phyloP scores from a whole-genome alignment of 92 coral and sea anemone genomes.

The Actinostola sp. region DNA sequence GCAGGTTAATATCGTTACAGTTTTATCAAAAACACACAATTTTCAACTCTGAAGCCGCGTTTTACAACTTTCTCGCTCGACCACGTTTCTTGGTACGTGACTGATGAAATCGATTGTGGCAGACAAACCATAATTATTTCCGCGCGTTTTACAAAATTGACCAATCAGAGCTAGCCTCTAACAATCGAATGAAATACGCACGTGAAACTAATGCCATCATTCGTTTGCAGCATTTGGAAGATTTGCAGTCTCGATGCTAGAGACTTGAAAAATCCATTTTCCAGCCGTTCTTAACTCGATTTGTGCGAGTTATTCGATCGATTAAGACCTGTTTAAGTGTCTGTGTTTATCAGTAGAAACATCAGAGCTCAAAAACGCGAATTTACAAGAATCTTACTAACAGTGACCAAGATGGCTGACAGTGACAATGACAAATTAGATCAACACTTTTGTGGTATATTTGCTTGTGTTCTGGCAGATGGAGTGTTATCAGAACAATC shows the following conservation, averaged over 20 bases:
- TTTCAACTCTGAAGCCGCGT: too few species aligned
- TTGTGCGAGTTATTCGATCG: too few species aligned
- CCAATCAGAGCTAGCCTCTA: neutral
- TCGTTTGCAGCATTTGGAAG: neutral
- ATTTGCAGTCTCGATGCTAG: neutral
- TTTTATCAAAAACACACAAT: too few species aligned
- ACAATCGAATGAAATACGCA: neutral
- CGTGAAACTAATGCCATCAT: neutral
- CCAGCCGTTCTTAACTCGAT: too few species aligned
- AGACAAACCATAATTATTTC: neutral
- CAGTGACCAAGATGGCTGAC: conserved; percentile 22
- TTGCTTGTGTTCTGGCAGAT: conserved; percentile 89
- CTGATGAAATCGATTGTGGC: too few species aligned
- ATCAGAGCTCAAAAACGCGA: too few species aligned
- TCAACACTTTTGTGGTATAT: conserved; percentile 88
- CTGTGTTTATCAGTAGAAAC: too few species aligned
- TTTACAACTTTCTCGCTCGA: neutral
- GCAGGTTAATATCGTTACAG: neutral
- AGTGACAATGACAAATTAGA: conserved; percentile 42
- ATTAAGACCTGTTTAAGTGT: too few species aligned
- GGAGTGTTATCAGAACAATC: conserved; percentile 72
- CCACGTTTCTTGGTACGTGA: neutral
- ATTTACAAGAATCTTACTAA: too few species aligned
- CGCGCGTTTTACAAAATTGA: conserved; percentile 1
- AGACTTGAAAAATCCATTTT: neutral